Percentiles rank a stretch among this genome's conserved stretches.
Evolutionary conservation across 2,797 vertebrate species (phyloP).

Genomic region (Cryptoprocta ferox): DNA sequence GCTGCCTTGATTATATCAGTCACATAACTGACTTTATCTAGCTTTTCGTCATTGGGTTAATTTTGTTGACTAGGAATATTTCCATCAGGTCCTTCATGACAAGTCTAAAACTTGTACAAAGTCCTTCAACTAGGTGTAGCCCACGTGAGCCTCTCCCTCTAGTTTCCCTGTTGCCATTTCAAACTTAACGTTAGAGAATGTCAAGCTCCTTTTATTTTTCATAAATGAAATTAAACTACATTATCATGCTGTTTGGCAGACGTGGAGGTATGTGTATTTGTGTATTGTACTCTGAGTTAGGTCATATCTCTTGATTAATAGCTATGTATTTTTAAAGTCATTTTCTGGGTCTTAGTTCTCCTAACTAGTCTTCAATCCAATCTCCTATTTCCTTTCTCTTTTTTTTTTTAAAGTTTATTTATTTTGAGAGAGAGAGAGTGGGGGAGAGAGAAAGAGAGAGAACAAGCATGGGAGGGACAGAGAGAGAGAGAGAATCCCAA

Average conservation of each 20-base stretch:
- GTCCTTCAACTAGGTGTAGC: not conserved
- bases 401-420: too few relatives aligned
- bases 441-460: too few relatives aligned
- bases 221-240: not conserved
- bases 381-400: not conserved
- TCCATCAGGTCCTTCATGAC: not conserved
- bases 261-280: not conserved
- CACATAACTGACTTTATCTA: not conserved
- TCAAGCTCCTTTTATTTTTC: not conserved
- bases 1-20: not conserved
- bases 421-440: not conserved
- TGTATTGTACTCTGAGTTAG: not conserved
- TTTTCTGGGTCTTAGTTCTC: not conserved
- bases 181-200: not conserved
- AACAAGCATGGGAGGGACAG: too few relatives aligned
- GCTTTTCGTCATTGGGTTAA: not conserved
- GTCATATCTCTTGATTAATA: not conserved
- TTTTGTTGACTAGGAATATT: not conserved
- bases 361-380: not conserved
- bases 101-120: not conserved
- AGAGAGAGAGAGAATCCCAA: too few relatives aligned
- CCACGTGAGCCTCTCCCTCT: not conserved
- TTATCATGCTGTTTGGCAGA: not conserved
- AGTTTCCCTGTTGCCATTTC: not conserved
- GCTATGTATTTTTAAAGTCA: not conserved